Conservation (phyloP, 2,888 invertebrate genomes). For the Adelphocoris suturalis region DNA sequence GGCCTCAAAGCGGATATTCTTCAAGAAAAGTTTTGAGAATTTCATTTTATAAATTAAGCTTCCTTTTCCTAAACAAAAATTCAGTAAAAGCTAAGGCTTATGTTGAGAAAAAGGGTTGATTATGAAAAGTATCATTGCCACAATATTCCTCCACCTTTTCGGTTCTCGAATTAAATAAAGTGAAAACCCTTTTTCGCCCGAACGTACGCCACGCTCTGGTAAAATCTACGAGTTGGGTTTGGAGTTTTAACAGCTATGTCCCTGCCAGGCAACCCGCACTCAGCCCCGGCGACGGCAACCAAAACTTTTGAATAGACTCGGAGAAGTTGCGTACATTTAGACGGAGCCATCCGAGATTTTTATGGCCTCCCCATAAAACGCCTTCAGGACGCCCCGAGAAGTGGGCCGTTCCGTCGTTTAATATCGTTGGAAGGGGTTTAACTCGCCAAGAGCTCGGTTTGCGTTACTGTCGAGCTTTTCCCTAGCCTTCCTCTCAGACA, state of each 20-base stretch:
- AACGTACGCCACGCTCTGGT: neutral
- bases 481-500: neutral
- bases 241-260: neutral
- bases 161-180: neutral
- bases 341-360: conserved; percentile 34
- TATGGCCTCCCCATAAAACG: conserved; percentile 3
- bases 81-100: too few species aligned
- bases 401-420: neutral
- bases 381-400: neutral
- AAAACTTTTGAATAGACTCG: conserved; percentile 12
- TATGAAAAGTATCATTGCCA: neutral
- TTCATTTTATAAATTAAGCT: too few species aligned
- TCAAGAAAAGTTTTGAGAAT: too few species aligned
- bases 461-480: neutral
- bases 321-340: conserved; percentile 36
- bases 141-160: neutral
- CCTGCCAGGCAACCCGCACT: neutral
- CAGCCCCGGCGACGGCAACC: neutral
- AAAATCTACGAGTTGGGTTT: neutral
- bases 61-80: too few species aligned
- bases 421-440: neutral
- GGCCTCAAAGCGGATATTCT: too few species aligned
- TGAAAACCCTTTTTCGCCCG: neutral
- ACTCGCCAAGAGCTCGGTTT: neutral
- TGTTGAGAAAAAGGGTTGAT: neutral